Conservation (phyloP, 2,888 invertebrate species). For the Ectobius pallidus region DNA sequence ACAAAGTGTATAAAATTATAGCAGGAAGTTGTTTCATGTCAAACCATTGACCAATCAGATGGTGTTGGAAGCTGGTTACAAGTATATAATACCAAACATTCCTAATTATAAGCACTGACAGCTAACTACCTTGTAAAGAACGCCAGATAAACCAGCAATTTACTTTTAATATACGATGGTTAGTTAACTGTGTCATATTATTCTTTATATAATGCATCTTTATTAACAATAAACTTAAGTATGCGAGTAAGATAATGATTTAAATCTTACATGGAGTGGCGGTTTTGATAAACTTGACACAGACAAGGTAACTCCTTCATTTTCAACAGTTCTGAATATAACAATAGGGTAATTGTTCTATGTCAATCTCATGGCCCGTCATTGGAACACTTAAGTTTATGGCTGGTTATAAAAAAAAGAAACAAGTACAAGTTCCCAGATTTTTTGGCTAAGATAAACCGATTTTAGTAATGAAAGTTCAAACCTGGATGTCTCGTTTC, state of each 20-base stretch:
- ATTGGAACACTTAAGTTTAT: neutral
- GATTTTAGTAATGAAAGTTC: neutral
- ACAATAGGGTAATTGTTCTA: neutral
- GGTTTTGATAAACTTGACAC: neutral
- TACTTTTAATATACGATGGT: neutral
- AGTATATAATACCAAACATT: neutral
- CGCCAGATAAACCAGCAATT: neutral
- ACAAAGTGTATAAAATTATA: neutral
- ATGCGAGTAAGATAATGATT: neutral
- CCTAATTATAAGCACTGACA: neutral
- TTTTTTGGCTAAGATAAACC: neutral
- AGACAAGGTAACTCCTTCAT: neutral
- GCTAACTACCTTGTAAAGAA: neutral
- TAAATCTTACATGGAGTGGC: neutral
- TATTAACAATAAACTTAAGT: neutral
- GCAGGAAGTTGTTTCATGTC: neutral
- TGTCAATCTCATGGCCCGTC: neutral
- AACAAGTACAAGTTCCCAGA: too few relatives aligned
- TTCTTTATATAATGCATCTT: neutral
- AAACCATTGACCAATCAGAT: neutral
- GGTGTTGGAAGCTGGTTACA: neutral
- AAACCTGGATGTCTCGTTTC: too few relatives aligned
- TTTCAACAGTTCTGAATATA: neutral
- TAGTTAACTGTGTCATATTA: neutral
- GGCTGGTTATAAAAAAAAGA: neutral